These are phyloP conservation scores for Clarias platycephalus DNA, from an alignment of 2,797 vertebrate species.

Conservation along the genomic window DNA sequence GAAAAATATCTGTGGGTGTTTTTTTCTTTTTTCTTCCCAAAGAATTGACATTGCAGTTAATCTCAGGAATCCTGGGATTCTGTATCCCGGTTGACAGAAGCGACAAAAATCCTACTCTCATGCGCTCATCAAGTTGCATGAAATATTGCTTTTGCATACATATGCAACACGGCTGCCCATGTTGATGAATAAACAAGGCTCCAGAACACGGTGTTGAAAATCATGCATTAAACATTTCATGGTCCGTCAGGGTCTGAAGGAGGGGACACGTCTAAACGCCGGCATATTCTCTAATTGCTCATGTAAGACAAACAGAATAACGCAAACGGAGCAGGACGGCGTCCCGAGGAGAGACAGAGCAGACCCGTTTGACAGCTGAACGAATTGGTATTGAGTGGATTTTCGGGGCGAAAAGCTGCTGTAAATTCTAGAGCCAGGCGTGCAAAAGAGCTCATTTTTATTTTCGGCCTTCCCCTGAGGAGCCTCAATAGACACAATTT, in stretches of 20 bases:
- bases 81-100: background rate
- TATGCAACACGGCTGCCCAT: background rate
- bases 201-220: slow-evolving; percentile 1
- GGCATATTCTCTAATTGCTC: slow-evolving; percentile 42
- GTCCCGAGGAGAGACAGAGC: slow-evolving; percentile 35
- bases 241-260: slow-evolving; percentile 35
- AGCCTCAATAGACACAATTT: slow-evolving; percentile 51
- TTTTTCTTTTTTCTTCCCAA: background rate
- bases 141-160: slow-evolving; percentile 15
- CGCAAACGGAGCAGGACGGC: slow-evolving; percentile 6
- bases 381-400: slow-evolving; percentile 59
- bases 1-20: background rate
- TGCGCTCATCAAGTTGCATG: background rate
- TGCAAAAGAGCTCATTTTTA: slow-evolving; percentile 54
- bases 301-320: slow-evolving; percentile 39
- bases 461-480: slow-evolving; percentile 41
- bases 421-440: slow-evolving; percentile 51
- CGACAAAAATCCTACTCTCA: background rate
- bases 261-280: slow-evolving; percentile 35
- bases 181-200: slow-evolving; percentile 32
- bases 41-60: background rate
- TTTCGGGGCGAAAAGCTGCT: slow-evolving; percentile 47
- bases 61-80: background rate
- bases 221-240: slow-evolving; percentile 45
- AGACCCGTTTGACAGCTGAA: slow-evolving; percentile 47